A percentile compares a stretch with the other conserved stretches of the same genome.
Conservation (phyloP, 2,797 vertebrate genomes). For the Poeciliopsis infans region DNA sequence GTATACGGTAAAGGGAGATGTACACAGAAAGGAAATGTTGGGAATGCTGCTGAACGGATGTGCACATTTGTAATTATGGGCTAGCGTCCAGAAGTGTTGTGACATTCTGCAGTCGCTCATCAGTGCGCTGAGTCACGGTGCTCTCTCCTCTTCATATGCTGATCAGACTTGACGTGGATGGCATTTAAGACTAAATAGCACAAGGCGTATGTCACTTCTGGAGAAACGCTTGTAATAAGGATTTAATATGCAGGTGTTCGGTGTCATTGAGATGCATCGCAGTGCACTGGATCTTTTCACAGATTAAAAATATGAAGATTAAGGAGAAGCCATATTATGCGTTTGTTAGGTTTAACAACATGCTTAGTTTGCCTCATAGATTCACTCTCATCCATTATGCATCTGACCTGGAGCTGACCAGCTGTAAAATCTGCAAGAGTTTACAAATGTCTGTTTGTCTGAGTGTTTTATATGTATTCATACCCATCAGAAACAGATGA, state of each 20-base stretch:
- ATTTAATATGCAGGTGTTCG: constrained; percentile 61
- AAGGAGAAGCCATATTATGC: constrained; percentile 47
- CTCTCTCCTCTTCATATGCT: constrained; percentile 62
- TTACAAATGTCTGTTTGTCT: constrained; percentile 24
- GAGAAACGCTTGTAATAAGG: constrained; percentile 66
- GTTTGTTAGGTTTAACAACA: constrained; percentile 72
- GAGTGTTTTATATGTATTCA: background rate
- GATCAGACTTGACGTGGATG: constrained; percentile 73
- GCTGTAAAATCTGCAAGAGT: constrained; percentile 41
- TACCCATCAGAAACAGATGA: background rate
- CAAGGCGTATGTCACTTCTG: constrained; percentile 64
- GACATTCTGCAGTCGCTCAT: constrained; percentile 70
- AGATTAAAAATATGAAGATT: constrained; percentile 71
- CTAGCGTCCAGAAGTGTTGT: constrained; percentile 45
- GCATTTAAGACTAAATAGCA: constrained; percentile 81
- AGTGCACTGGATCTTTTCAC: constrained; percentile 46
- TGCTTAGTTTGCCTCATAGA: constrained; percentile 66
- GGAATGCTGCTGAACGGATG: constrained; percentile 20
- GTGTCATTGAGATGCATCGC: constrained; percentile 55
- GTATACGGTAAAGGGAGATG: background rate
- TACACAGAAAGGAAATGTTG: constrained; percentile 3
- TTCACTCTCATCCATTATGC: constrained; percentile 67
- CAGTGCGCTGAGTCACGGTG: constrained; percentile 56
- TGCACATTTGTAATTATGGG: constrained; percentile 19
- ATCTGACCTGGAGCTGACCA: constrained; percentile 65